Evolutionary conservation across 2,888 invertebrate species (phyloP), one percentile per base, ranked within the genome.

Genomic region (Lucinisca nassula): DNA sequence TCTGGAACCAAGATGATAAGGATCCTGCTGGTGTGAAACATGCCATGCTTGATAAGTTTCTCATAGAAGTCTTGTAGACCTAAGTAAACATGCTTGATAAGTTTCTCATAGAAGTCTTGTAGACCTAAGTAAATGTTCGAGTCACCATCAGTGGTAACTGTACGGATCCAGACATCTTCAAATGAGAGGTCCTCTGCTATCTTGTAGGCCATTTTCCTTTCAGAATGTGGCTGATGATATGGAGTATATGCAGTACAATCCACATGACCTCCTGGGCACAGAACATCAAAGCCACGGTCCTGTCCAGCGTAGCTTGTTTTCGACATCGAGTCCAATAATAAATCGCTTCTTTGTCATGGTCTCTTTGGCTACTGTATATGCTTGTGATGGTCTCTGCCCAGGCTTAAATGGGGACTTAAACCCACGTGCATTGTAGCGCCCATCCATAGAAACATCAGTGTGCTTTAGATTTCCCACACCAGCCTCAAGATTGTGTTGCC

Each of bases 71-170:
- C 79, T n/a, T 67, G 27, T 12, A 79, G 12, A 6, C 79, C 70
- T n/a, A 45, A 30, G 35, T 24, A 49, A 51, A 45, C 32, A 27
- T 67, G n/a, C 0, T n/a, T n/a, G n/a, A n/a, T n/a, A n/a, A n/a
- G n/a, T n/a, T n/a, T n/a, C n/a, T n/a, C n/a, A n/a, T 2, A 58
- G 38, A 30, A 37, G 30, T 72, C 79, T n/a, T 67, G 27, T 12
- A 79, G 12, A 6, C 79, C 70, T n/a, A 45, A 30, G 35, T 24
- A 49, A 51, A 45, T 24, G 17, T 67, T 38, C 0, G 78, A 40
- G 32, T 78, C 67, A n/a, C 58, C 77, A 58, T 77, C 77, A n/a
- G 79, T 79, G 14, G 79, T 79, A 14, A 79, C 45, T 3, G 40
- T 27, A 12, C 79, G 30, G 27, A 61, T 27, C 21, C 24, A 61